Base-by-base conservation (phyloP, 2,113 vertebrate genomes). In the Cynopterus brachyotis region DNA sequence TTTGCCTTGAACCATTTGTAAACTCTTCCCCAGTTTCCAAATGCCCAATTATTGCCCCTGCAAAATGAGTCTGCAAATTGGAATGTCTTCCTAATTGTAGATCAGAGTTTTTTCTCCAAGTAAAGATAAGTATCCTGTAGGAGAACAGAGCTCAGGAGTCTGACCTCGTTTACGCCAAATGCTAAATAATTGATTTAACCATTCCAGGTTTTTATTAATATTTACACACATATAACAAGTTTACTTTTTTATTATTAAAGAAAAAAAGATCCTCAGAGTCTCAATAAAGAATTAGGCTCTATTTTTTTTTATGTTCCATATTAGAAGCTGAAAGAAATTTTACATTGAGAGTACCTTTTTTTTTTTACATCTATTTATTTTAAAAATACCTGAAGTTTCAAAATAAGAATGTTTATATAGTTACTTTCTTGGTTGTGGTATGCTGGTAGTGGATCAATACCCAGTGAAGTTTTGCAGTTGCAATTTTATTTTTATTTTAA, bases 401-500 rank as follows among this genome's bases (percentile, higher is more conserved):
- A 95, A 96, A 57, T 15, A 35, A 30, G 82, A 80, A 83, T 90
- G 66, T 94, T 96, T 92, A 92, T 76, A 60, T n/a, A 92, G 94
- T 81, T 90, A 96, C 40, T 79, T 72, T 76, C 90, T 66, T 97
- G 92, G 92, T 91, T 96, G 92, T 92, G 91, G 95, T 87, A 78
- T 26, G 59, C 62, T 97, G 96, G 95, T 96, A 97, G 72, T 22
- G 47, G 60, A 95, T 95, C 96, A 97, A 98, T 96, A 97, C 96
- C 81, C 86, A 96, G 96, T 95, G 92, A 97, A 97, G 96, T 97
- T 97, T 96, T 97, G 45, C 53, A 96, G 97, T 82, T 9, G 81
- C 91, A 94, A 97, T 96, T 98, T 97, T 97, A 98, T 98, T 97
- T 97, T 97, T 85, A 97, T 97, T 97, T 97, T 97, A 96, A 97